These are phyloP conservation scores for Hippocampus abdominalis DNA, from an alignment of 2,113 vertebrate genomes.

Conservation along the genomic window DNA sequence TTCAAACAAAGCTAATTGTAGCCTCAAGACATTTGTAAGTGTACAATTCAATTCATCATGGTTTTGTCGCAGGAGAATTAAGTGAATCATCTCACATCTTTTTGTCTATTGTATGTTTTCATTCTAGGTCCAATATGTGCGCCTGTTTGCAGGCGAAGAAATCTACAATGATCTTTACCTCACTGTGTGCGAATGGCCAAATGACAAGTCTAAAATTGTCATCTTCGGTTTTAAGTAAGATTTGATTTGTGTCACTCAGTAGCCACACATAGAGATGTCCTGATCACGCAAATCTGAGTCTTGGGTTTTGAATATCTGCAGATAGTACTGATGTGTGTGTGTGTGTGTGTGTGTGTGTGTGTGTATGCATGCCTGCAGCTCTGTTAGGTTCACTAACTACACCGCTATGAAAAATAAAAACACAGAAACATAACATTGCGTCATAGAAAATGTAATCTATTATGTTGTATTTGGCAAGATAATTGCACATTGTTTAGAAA, in stretches of 20 bases:
- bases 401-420: too few relatives aligned
- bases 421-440: too few relatives aligned
- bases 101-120: background rate
- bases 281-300: too few relatives aligned
- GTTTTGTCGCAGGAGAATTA: background rate
- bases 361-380: too few relatives aligned
- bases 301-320: too few relatives aligned
- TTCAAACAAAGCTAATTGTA: too few relatives aligned
- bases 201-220: constrained; percentile 86
- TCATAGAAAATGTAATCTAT: too few relatives aligned
- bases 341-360: too few relatives aligned
- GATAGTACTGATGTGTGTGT: too few relatives aligned
- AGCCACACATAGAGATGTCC: background rate
- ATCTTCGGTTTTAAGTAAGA: constrained; percentile 93
- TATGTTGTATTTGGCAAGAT: too few relatives aligned
- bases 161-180: constrained; percentile 91
- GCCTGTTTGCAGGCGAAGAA: constrained; percentile 87
- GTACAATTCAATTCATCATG: background rate
- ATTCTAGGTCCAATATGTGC: constrained; percentile 83
- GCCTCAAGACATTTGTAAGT: background rate
- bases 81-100: background rate
- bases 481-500: too few relatives aligned
- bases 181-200: constrained; percentile 91
- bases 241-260: background rate
- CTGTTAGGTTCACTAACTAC: too few relatives aligned